A percentile compares a stretch with the other conserved stretches of the same genome.
phyloP scores from a whole-genome alignment of 1,140 invertebrate genomes.

The Himalopsyche phryganea region DNA sequence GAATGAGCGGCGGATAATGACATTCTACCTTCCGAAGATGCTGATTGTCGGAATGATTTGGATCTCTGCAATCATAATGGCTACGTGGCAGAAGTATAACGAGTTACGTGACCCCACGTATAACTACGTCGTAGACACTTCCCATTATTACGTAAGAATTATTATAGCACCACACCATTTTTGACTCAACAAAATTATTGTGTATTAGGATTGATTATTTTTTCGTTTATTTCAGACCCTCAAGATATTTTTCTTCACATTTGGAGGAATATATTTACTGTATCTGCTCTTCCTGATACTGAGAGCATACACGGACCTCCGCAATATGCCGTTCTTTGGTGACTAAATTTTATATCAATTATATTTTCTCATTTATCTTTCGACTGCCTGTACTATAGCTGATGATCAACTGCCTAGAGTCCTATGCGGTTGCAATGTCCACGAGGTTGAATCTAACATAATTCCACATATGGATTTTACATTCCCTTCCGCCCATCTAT shows the following conservation, averaged over 20 bases:
- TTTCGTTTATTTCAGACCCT: slow-evolving; percentile 62
- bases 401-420: no score
- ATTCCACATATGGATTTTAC: no score
- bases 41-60: slow-evolving; percentile 84
- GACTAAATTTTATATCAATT: slow-evolving; percentile 39
- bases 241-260: slow-evolving; percentile 85
- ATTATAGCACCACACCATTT: slow-evolving; percentile 1
- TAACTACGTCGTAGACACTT: slow-evolving; percentile 83
- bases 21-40: slow-evolving; percentile 91
- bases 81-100: slow-evolving; percentile 87
- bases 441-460: no score
- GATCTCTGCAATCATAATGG: slow-evolving; percentile 79
- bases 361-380: slow-evolving; percentile 1
- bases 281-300: slow-evolving; percentile 83
- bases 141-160: slow-evolving; percentile 79
- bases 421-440: no score
- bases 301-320: slow-evolving; percentile 87
- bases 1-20: slow-evolving; percentile 80
- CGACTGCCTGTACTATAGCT: neutral
- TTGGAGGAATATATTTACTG: slow-evolving; percentile 78
- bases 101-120: slow-evolving; percentile 89
- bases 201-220: no score
- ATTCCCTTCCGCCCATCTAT: no score
- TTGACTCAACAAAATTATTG: neutral
- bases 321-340: slow-evolving; percentile 97